These are phyloP conservation scores for Xerus rutilus DNA, from an alignment of 2,797 vertebrate genomes.

Conservation along the genomic window DNA sequence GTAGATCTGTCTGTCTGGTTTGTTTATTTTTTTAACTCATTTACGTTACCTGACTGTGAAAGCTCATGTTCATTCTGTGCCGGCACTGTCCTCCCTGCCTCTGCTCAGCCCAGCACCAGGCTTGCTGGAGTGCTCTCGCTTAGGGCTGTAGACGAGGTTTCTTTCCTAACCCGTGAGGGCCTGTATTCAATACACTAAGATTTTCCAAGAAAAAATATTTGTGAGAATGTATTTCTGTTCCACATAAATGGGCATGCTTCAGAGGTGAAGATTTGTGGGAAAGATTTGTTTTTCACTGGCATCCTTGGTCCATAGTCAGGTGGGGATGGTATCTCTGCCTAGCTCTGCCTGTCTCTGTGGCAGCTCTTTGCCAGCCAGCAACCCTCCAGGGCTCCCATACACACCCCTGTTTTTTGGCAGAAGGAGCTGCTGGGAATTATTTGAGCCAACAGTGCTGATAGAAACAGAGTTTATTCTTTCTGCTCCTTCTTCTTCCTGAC, in stretches of 20 bases:
- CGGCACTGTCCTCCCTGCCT: slow-evolving; percentile 86
- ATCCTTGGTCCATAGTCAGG: slow-evolving; percentile 71
- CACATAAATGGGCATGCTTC: not conserved
- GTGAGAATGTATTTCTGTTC: not conserved
- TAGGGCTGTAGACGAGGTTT: not conserved
- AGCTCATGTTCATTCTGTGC: slow-evolving; percentile 94
- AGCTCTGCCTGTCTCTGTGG: slow-evolving; percentile 54
- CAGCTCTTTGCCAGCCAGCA: not conserved
- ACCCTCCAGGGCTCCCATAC: not conserved
- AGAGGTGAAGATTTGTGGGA: not conserved
- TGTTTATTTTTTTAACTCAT: slow-evolving; percentile 72
- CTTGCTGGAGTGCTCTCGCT: slow-evolving; percentile 70
- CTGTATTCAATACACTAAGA: not conserved
- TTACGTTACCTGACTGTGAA: slow-evolving; percentile 74
- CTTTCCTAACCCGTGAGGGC: not conserved
- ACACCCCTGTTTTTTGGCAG: not conserved
- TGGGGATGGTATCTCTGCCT: slow-evolving; percentile 69
- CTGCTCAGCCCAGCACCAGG: slow-evolving; percentile 76
- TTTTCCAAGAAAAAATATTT: not conserved
- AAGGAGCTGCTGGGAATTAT: slow-evolving; percentile 12
- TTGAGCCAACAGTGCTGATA: not conserved
- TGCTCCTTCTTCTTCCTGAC: slow-evolving; percentile 55
- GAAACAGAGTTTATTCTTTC: slow-evolving; percentile 72
- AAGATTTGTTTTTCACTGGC: not conserved
- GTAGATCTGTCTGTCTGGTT: slow-evolving; percentile 70